Evolutionary conservation across 2,113 vertebrate species (phyloP), one percentile per base, ranked within the genome.

Genomic region (Hiodon alosoides): DNA sequence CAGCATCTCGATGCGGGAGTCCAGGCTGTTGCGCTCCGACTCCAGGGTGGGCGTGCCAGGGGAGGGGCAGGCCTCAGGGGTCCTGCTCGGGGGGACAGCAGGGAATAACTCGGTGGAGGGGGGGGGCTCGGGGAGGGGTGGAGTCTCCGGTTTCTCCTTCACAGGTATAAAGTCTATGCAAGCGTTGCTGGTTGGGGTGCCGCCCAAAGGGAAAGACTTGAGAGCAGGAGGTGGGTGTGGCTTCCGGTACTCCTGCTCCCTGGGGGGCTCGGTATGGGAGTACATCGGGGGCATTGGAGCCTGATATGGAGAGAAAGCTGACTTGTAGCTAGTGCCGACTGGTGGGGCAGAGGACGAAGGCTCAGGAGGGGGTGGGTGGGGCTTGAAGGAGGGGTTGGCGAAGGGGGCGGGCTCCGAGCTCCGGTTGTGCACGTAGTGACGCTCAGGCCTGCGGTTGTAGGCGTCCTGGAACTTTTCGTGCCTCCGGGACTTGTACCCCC

Each of bases 1-100:
- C 81, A 99, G 90, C 93, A 94, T 97, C 86, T 98, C 94, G 74
- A 99, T 99, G 73, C 97, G 93, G 0, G 95, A 95, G 86, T 99
- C 97, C 82, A 99, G 88, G 88, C 94, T 96, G 88, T 92, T 90
- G 11, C 92, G 95, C 85, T 92, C 91, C 0, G 86, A 81, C 80
- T 94, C 91, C 73, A 89, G 86, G 1, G 86, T 90, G 3, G 91
- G 90, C 2, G 89, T 93, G 76, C 89, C 89, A 0, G 91, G 89
- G 8, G 91, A 92, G 64, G 87, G 85, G 0, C 88, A 85, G 67
- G 84, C 86, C 76, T 93, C 89, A 0, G 92, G 92, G 55, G 91
- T 92, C 73, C 86, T 86, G 46, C 47, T 31, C 0, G 90, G 89
- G 77, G 89, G 83, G 0, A 83, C 64, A 48, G 84, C 72, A 65